phyloP scores from a whole-genome alignment of 2,888 invertebrate species.

The Leptinotarsa juncta region DNA sequence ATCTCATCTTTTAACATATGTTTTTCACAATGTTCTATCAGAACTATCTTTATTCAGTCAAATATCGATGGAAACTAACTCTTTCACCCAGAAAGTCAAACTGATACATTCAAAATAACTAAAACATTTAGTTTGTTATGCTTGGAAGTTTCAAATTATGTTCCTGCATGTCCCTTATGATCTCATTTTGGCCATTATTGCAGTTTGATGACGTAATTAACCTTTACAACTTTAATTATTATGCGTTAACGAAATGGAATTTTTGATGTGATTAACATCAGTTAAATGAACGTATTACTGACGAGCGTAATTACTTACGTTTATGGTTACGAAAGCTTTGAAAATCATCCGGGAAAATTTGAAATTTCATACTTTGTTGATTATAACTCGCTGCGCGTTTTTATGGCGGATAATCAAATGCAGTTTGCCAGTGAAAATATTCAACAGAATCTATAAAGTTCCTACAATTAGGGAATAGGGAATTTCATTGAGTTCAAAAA shows the following conservation, averaged over 20 bases:
- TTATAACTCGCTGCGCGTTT: neutral
- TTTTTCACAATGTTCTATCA: too few species aligned
- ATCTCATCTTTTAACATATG: too few species aligned
- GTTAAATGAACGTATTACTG: constrained; percentile 22
- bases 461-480: neutral
- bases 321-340: constrained; percentile 2
- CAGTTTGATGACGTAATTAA: constrained; percentile 15
- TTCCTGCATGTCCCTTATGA: neutral
- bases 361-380: constrained; percentile 11
- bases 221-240: constrained; percentile 28
- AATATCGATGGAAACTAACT: too few species aligned
- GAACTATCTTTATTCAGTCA: too few species aligned
- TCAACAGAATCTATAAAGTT: neutral
- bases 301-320: constrained; percentile 22
- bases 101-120: too few species aligned
- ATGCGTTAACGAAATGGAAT: constrained; percentile 47
- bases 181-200: neutral
- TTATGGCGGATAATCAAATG: neutral
- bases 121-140: neutral
- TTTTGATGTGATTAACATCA: constrained; percentile 47
- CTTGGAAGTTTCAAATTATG: neutral
- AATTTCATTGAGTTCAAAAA: too few species aligned
- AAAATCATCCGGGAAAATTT: constrained; percentile 14
- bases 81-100: too few species aligned
- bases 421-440: neutral